Evolutionary conservation across 2,113 vertebrate genomes (phyloP).

Genomic region (Pipra filicauda): DNA sequence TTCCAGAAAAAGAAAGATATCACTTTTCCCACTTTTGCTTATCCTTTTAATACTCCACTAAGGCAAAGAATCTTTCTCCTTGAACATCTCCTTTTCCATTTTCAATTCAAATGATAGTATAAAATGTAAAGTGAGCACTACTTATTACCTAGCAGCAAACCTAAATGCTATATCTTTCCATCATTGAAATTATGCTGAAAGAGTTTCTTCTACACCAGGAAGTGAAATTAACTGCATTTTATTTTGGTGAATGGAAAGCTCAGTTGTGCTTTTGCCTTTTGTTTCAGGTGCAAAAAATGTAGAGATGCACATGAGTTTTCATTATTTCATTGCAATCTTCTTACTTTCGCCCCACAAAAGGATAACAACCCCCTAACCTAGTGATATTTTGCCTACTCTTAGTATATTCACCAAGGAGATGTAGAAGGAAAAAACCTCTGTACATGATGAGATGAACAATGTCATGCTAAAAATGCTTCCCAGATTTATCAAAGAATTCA

Average conservation of each 20-base stretch:
- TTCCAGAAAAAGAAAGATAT: not conserved
- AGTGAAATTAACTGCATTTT: not conserved
- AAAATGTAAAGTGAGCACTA: not conserved
- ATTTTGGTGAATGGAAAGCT: not conserved
- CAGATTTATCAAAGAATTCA: not conserved
- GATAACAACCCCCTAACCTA: not conserved
- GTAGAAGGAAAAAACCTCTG: not conserved
- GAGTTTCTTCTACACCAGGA: not conserved
- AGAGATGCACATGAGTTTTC: not conserved
- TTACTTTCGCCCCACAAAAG: not conserved
- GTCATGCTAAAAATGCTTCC: not conserved
- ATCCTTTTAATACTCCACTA: not conserved
- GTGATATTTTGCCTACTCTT: not conserved
- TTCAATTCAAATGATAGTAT: not conserved
- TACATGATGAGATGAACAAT: not conserved
- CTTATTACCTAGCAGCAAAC: not conserved
- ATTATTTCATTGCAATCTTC: not conserved
- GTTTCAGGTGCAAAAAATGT: not conserved
- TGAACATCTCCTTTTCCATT: not conserved
- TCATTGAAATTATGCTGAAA: not conserved
- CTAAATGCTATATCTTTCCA: not conserved
- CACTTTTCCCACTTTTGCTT: not conserved
- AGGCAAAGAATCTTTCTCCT: not conserved
- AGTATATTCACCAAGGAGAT: not conserved
- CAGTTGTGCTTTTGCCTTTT: not conserved